Conservation (phyloP, 2,113 vertebrate genomes). For the Muscicapa adusta region DNA sequence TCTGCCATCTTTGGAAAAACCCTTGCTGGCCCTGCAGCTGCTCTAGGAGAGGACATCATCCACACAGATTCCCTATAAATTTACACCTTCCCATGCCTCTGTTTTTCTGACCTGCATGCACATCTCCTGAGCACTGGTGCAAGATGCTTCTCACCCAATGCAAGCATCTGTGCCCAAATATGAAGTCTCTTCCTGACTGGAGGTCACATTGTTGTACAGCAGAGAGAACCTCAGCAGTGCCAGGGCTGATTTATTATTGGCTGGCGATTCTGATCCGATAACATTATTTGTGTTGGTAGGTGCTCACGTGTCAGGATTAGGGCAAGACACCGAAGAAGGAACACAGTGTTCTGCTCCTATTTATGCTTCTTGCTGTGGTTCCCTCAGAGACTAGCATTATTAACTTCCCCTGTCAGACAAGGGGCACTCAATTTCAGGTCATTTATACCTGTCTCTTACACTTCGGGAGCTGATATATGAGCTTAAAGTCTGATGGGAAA, state of each 20-base stretch:
- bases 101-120: rapidly evolving
- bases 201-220: not conserved
- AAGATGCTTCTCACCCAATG: not conserved
- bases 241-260: conserved; percentile 31
- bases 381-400: conserved; percentile 29
- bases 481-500: not conserved
- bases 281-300: conserved; percentile 40
- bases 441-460: not conserved
- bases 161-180: not conserved
- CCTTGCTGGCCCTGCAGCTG: not conserved
- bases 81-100: not conserved
- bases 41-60: not conserved
- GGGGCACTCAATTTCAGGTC: not conserved
- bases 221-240: not conserved
- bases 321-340: conserved; percentile 7
- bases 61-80: not conserved
- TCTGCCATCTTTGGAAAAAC: not conserved
- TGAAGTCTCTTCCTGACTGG: not conserved
- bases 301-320: not conserved
- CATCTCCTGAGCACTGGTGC: not conserved
- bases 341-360: conserved; percentile 65
- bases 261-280: conserved; percentile 34
- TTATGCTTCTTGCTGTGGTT: conserved; percentile 54
- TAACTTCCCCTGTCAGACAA: conserved; percentile 31
- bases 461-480: not conserved